These are phyloP conservation scores for Coptodon bakossiorum DNA, from an alignment of 2,113 vertebrate species.

Conservation along the genomic window DNA sequence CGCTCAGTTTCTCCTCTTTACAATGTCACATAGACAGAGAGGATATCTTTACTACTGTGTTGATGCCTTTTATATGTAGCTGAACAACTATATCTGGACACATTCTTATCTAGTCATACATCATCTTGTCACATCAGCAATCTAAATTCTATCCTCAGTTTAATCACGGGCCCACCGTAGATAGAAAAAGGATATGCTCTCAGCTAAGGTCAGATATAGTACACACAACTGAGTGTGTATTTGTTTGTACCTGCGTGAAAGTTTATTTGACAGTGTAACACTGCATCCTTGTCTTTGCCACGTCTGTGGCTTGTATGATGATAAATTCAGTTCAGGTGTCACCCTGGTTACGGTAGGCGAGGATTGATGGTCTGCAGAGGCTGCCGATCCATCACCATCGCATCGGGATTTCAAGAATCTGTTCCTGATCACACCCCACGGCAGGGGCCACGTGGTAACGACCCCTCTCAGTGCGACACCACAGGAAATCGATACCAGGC, in stretches of 20 bases:
- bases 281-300: slow-evolving; percentile 23
- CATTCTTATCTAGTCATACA: slow-evolving; percentile 27
- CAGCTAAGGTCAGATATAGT: slow-evolving; percentile 34
- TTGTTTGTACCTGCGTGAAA: slow-evolving; percentile 13
- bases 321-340: slow-evolving; percentile 89
- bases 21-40: slow-evolving; percentile 8
- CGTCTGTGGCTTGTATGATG: slow-evolving; percentile 73
- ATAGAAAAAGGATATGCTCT: slow-evolving; percentile 3
- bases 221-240: slow-evolving; percentile 13
- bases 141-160: slow-evolving; percentile 27
- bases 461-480: slow-evolving; percentile 85
- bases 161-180: slow-evolving; percentile 5
- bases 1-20: not conserved
- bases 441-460: slow-evolving; percentile 84
- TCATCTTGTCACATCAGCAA: slow-evolving; percentile 47
- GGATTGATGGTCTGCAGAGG: slow-evolving; percentile 86
- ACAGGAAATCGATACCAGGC: slow-evolving; percentile 94
- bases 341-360: slow-evolving; percentile 75
- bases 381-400: slow-evolving; percentile 85
- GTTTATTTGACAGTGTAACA: slow-evolving; percentile 3
- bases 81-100: slow-evolving; percentile 28
- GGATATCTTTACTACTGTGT: not conserved
- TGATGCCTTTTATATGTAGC: slow-evolving; percentile 16
- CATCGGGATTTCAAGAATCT: slow-evolving; percentile 93
- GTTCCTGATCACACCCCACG: slow-evolving; percentile 88